phyloP scores from a whole-genome alignment of 2,113 vertebrate genomes.

The Brachionichthys hirsutus region DNA sequence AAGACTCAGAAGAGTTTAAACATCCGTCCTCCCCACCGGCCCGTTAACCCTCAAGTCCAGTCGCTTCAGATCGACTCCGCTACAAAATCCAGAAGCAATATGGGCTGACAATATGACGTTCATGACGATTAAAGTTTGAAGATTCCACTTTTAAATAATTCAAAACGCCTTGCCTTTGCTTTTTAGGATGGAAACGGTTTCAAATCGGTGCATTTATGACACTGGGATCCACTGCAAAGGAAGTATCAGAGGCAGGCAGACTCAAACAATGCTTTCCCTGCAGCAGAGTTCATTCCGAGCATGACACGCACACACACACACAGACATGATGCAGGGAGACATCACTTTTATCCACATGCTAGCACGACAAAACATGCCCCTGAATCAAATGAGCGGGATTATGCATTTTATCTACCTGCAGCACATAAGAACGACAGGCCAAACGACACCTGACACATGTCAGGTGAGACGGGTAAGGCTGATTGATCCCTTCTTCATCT shows the following conservation, averaged over 20 bases:
- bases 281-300: slow-evolving; percentile 9
- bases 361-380: slow-evolving; percentile 57
- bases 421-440: slow-evolving; percentile 59
- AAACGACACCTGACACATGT: slow-evolving; percentile 62
- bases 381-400: slow-evolving; percentile 73
- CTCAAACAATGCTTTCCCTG: slow-evolving; percentile 18
- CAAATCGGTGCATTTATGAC: background rate
- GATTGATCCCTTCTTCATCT: slow-evolving; percentile 72
- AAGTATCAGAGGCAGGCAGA: slow-evolving; percentile 1
- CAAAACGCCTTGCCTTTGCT: too few species aligned
- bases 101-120: too few species aligned
- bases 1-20: too few species aligned
- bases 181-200: too few species aligned
- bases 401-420: slow-evolving; percentile 63
- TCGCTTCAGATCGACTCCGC: too few species aligned
- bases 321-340: slow-evolving; percentile 22
- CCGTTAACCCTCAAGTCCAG: too few species aligned
- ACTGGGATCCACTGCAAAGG: background rate
- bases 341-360: slow-evolving; percentile 44
- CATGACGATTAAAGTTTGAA: too few species aligned
- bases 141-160: too few species aligned
- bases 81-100: too few species aligned
- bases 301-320: slow-evolving; percentile 2
- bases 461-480: slow-evolving; percentile 68
- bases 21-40: too few species aligned